Evolutionary conservation across 2,113 vertebrate species (phyloP).

Genomic region (Desmodus rotundus): DNA sequence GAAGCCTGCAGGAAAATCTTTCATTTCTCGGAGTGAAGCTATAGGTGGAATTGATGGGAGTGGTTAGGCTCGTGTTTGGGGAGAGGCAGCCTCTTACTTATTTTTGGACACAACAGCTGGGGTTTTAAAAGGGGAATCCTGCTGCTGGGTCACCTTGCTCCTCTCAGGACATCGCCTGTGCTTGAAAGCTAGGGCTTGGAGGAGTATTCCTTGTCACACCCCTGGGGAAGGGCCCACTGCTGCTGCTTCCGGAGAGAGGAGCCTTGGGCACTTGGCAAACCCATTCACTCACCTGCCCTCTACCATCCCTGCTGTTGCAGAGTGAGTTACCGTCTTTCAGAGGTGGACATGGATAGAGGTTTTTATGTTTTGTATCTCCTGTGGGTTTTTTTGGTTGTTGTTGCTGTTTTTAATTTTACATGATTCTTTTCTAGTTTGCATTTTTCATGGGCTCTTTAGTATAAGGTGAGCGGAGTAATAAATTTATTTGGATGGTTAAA

Average conservation of each 20-base stretch:
- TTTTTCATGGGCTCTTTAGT: background rate
- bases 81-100: background rate
- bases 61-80: background rate
- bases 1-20: background rate
- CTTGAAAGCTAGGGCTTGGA: background rate
- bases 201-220: background rate
- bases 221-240: background rate
- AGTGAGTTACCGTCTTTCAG: background rate
- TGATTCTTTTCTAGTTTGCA: background rate
- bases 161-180: background rate
- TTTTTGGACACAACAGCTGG: background rate
- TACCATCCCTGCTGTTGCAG: background rate
- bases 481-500: conserved; percentile 21
- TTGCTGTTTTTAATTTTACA: background rate
- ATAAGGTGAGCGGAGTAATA: background rate
- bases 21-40: background rate
- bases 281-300: background rate
- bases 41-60: background rate
- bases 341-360: background rate
- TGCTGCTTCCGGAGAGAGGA: background rate
- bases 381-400: background rate
- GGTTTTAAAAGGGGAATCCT: background rate
- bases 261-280: background rate
- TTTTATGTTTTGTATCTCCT: background rate
- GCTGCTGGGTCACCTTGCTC: background rate